These are phyloP conservation scores for Parus major DNA, from an alignment of 2,113 vertebrate species.

Conservation along the genomic window DNA sequence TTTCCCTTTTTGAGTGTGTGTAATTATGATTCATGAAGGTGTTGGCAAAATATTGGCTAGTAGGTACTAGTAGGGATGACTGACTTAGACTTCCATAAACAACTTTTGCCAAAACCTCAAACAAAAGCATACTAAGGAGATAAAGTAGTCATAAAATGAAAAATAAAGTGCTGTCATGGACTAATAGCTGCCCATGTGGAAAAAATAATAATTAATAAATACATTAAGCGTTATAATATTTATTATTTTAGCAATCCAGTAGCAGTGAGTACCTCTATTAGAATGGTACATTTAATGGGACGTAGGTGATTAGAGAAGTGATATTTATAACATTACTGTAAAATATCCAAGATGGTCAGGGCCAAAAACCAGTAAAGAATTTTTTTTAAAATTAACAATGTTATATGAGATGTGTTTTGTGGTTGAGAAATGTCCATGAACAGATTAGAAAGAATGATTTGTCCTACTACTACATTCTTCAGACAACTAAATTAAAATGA, in stretches of 20 bases:
- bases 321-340: background rate
- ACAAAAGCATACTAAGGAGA: background rate
- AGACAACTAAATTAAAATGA: background rate
- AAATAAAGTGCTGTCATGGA: background rate
- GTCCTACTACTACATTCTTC: background rate
- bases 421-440: background rate
- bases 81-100: background rate
- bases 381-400: background rate
- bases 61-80: background rate
- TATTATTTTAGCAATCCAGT: background rate
- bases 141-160: background rate
- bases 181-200: background rate
- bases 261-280: background rate
- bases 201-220: background rate
- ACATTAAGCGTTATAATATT: background rate
- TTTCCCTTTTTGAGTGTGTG: background rate
- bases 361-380: background rate
- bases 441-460: background rate
- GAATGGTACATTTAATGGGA: background rate
- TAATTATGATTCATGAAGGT: background rate
- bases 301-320: background rate
- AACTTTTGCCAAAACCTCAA: background rate
- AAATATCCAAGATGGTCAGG: background rate
- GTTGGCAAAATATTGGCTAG: background rate
- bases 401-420: background rate